A percentile compares a stretch with the other conserved stretches of the same genome.
phyloP scores from a whole-genome alignment of 2,113 vertebrate species.

The Caloenas nicobarica region DNA sequence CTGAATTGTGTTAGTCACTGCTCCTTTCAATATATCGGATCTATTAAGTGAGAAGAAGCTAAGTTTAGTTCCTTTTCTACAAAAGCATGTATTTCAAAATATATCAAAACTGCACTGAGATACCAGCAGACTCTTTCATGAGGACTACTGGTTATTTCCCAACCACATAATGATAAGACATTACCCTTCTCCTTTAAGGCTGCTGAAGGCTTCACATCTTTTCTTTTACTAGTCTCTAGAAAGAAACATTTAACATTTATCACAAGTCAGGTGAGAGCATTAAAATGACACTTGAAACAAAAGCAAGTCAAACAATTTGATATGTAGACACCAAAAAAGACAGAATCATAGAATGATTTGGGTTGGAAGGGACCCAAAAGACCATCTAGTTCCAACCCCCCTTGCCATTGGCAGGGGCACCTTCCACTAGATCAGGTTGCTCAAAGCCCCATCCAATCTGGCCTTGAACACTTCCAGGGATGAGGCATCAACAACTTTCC shows the following conservation, averaged over 20 bases:
- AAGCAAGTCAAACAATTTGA: not conserved
- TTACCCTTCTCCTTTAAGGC: conserved; percentile 73
- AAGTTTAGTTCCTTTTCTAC: not conserved
- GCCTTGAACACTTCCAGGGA: no score
- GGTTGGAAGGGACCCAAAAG: no score
- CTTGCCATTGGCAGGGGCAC: no score
- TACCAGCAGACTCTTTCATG: not conserved
- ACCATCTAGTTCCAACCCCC: no score
- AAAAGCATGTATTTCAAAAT: not conserved
- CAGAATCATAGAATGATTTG: no score
- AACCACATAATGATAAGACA: not conserved
- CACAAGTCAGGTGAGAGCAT: conserved; percentile 20
- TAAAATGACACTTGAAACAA: not conserved
- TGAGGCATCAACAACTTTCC: no score
- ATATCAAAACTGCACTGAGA: not conserved
- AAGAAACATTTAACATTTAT: conserved; percentile 64
- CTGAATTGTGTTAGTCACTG: not conserved
- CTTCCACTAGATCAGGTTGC: no score
- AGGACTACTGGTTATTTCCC: not conserved
- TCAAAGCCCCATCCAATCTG: no score
- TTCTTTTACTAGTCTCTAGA: conserved; percentile 65
- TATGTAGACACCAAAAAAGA: not conserved
- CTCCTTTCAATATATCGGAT: not conserved
- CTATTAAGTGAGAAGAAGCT: not conserved
- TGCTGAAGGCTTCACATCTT: conserved; percentile 63